Base-by-base conservation (phyloP, 2,888 invertebrate species). In the Drosophila pseudotakahashii region DNA sequence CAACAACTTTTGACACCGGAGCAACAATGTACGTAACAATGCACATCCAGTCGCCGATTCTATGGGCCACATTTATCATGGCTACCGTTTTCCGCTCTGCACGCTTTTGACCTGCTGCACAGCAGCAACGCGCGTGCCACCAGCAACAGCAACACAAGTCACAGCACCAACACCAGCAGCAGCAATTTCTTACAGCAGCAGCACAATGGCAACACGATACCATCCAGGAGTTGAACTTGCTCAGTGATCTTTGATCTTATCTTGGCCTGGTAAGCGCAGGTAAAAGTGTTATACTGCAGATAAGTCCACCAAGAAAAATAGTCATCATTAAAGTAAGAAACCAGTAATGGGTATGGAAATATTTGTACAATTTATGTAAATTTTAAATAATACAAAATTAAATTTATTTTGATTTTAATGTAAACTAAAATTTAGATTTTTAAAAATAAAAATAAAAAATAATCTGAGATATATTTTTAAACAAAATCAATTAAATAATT, bases 21-120 rank as follows among this genome's bases (percentile, higher is more conserved):
- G 45, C 44, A 34, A 42, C 41, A 59, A 59, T 53, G 44, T 68
- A 39, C 13, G 69, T 37, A 7, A 30, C 30, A 30, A 30, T 30
- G 2, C 37, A 34, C 63, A 62, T 30, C 23, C 45, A 62, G 57
- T 48, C 50, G 63, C 45, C 52, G 66, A 45, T 66, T 69, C 75
- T 66, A 64, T 75, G 61, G 39, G 50, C 36, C 53, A 60, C 87
- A 81, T 81, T 84, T 81, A 80, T 87, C 84, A 84, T 77, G 77
- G 86, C 81, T 82, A 82, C 86, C 73, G 83, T 82, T 81, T 85
- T 77, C 19, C 55, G 64, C 61, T 52, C 50, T 81, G 82, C 88
- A 82, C 88, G 82, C 88, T 82, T 84, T 82, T 82, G 88, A 82
- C 81, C 81, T 84, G 79, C 61, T 67, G 54, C 61, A 26, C 53